Evolutionary conservation across 2,888 invertebrate genomes (phyloP), one percentile per base, ranked within the genome.

Genomic region (Scaptomyza cyrtandrae): DNA sequence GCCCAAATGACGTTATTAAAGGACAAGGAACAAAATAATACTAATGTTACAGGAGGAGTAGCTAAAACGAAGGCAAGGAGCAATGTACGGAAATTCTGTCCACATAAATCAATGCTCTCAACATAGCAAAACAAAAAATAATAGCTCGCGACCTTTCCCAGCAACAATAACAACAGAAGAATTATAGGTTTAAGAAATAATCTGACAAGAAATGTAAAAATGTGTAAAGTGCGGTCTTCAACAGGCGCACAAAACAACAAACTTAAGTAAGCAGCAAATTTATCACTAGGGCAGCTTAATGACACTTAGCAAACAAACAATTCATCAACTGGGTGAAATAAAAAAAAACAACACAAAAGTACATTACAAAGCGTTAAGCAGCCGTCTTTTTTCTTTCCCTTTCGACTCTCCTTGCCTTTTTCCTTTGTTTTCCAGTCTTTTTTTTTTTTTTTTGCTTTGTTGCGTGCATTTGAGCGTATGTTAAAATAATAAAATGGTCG

Each of bases 281-380:
- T 88, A 86, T 86, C 81, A 84, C 88, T 86, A 76, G 86, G 76
- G 76, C 81, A 68, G 85, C 88, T 86, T 86, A 84, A 80, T 88
- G 81, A 79, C 74, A 81, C 84, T 86, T 76, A 76, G 68, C 71
- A 71, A 76, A 81, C 63, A 77, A 75, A 75, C 63, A 45, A n/a
- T 24, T 13, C 27, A 52, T 37, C 35, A 73, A 78, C 58, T 43
- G 50, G n/a, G 43, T 10, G 10, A 41, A 44, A 43, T 61, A 61
- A 44, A 43, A 65, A 64, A 62, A 45, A 27, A 7, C 29, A 14
- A 61, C 53, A 82, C 62, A 86, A 88, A 83, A 83, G 78, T 74
- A 84, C 72, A 77, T 84, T 82, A 86, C 87, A 88, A 83, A 78
- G 86, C 74, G 74, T 86, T 84, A 80, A 86, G 76, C 71, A 75